These are phyloP conservation scores for Elegia similella DNA, from an alignment of 2,888 invertebrate genomes.

Conservation along the genomic window DNA sequence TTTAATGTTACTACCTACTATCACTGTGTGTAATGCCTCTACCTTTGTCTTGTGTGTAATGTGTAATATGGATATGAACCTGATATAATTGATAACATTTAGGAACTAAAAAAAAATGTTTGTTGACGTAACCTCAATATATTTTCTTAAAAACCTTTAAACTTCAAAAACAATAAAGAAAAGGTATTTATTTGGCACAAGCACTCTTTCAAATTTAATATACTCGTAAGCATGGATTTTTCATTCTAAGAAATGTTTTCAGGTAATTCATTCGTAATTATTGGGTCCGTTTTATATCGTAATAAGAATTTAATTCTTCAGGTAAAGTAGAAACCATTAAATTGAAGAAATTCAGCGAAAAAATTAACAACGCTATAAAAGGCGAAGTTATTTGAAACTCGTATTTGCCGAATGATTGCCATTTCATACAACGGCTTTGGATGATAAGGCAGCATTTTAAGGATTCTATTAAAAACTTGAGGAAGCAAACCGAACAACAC, in stretches of 20 bases:
- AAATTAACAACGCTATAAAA: slow-evolving; percentile 14
- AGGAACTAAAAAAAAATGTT: too few relatives aligned
- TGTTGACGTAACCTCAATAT: too few relatives aligned
- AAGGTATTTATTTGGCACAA: too few relatives aligned
- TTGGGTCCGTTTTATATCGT: slow-evolving; percentile 3
- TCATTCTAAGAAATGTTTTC: background rate
- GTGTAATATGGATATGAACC: too few relatives aligned
- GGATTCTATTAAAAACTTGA: background rate
- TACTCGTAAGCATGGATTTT: background rate
- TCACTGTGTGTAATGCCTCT: too few relatives aligned
- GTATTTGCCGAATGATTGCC: background rate
- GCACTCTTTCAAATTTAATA: background rate
- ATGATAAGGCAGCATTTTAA: background rate
- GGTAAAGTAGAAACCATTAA: background rate
- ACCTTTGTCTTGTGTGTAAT: too few relatives aligned
- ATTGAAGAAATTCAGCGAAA: slow-evolving; percentile 11
- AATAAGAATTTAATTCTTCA: slow-evolving; percentile 7
- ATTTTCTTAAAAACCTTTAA: too few relatives aligned
- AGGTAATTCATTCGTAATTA: slow-evolving; percentile 1
- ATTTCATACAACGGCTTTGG: background rate
- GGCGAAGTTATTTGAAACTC: background rate
- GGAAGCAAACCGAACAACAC: background rate
- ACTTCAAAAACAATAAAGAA: too few relatives aligned
- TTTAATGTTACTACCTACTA: too few relatives aligned
- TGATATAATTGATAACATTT: too few relatives aligned